phyloP scores from a whole-genome alignment of 2,113 vertebrate species.

The Natator depressus region DNA sequence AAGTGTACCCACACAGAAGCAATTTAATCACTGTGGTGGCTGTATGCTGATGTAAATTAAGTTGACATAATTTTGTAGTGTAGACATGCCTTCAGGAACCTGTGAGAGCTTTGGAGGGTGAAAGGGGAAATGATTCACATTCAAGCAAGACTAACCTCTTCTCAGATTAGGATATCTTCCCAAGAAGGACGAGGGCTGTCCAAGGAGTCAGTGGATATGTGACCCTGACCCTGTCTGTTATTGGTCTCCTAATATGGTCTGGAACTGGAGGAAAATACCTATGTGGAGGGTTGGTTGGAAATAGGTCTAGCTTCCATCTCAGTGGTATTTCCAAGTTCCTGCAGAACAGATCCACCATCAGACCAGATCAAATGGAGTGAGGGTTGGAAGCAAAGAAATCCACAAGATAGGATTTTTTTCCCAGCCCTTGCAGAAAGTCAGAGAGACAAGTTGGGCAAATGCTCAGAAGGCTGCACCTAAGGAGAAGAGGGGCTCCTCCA shows the following conservation, averaged over 20 bases:
- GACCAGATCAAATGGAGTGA: rapidly evolving
- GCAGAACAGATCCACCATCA: background rate
- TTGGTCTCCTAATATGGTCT: background rate
- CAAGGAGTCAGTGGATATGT: background rate
- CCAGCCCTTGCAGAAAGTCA: rapidly evolving
- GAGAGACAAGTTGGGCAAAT: background rate
- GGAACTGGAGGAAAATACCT: background rate
- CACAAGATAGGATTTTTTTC: background rate
- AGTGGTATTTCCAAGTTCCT: background rate
- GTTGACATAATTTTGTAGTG: too few relatives aligned
- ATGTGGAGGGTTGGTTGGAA: too few relatives aligned
- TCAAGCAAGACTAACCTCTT: background rate
- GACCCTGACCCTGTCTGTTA: background rate
- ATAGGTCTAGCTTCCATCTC: background rate
- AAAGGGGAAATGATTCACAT: background rate
- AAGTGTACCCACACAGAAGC: background rate
- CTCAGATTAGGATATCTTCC: background rate
- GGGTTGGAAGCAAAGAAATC: background rate
- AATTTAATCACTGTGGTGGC: too few relatives aligned
- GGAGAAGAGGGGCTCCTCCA: background rate
- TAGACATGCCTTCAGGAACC: background rate
- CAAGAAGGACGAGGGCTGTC: background rate
- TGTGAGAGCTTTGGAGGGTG: background rate
- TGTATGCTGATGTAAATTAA: too few relatives aligned
- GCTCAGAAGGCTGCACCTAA: background rate